Conservation (phyloP, 1,140 invertebrate species). For the Bombus waltoni region DNA sequence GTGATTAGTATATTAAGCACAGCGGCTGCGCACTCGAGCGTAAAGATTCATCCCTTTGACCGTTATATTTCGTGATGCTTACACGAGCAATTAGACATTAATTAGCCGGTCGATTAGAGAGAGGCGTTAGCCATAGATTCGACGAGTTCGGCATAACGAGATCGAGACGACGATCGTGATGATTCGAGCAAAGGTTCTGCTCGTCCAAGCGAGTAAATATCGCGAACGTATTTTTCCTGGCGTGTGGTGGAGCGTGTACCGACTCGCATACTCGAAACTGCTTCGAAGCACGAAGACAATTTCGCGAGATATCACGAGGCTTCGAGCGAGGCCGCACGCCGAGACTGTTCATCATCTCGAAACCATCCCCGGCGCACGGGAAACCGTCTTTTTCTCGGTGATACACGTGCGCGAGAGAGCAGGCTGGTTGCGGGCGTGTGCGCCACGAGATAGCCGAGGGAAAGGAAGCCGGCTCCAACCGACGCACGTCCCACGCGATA, state of each 20-base stretch:
- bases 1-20: conserved; percentile 74
- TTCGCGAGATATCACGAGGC: conserved; percentile 43
- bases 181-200: not conserved
- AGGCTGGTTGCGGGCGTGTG: conserved; percentile 11
- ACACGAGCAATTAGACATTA: conserved; percentile 11
- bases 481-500: conserved; percentile 43
- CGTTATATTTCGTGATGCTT: not conserved
- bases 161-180: not conserved
- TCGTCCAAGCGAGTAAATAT: conserved; percentile 18
- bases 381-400: conserved; percentile 22
- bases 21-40: not conserved
- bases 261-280: conserved; percentile 34
- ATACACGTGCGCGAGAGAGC: conserved; percentile 9
- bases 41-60: not conserved
- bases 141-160: not conserved
- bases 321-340: conserved; percentile 29
- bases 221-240: conserved; percentile 23
- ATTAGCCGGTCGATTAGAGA: not conserved
- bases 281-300: conserved; percentile 41
- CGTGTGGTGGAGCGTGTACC: not conserved
- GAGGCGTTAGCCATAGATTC: too few species aligned
- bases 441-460: conserved; percentile 3
- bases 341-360: conserved; percentile 49
- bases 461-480: not conserved
- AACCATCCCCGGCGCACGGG: conserved; percentile 15